These are phyloP conservation scores for Sciurus carolinensis DNA, from an alignment of 2,797 vertebrate species.

Conservation along the genomic window DNA sequence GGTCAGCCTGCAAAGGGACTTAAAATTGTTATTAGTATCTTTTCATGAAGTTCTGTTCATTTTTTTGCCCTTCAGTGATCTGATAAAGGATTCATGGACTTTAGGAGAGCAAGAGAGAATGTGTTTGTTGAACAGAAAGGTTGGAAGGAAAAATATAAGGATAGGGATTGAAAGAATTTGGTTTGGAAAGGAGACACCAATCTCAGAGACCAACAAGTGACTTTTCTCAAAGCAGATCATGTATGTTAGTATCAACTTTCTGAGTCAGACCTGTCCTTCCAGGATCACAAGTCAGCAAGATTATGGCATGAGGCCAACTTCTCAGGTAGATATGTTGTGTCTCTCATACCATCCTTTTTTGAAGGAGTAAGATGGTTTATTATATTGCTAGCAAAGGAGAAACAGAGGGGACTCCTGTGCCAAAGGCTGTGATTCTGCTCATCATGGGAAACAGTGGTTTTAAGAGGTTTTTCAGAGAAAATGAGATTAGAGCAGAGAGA, in stretches of 20 bases:
- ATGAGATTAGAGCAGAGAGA: too few species aligned
- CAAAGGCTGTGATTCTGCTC: too few species aligned
- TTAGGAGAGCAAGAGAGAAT: not conserved
- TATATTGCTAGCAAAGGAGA: too few species aligned
- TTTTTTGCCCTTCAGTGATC: not conserved
- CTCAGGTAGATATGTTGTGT: not conserved
- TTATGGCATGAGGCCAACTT: not conserved
- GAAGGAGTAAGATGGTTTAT: too few species aligned
- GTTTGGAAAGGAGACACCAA: not conserved
- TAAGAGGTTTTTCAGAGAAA: too few species aligned
- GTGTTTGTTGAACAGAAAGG: not conserved
- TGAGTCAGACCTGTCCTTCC: not conserved
- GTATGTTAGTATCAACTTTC: not conserved
- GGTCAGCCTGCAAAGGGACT: not conserved
- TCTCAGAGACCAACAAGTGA: not conserved
- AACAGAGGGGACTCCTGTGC: too few species aligned
- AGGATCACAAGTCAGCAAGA: not conserved
- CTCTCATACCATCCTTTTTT: not conserved
- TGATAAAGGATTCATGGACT: not conserved
- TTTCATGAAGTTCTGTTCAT: conserved; percentile 11
- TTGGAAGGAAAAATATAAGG: not conserved
- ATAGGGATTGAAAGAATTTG: not conserved
- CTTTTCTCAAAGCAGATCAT: conserved; percentile 14
- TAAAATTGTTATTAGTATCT: not conserved
- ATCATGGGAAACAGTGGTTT: too few species aligned